Base-by-base conservation (phyloP, 1,140 invertebrate genomes). In the Leptinotarsa defecta region DNA sequence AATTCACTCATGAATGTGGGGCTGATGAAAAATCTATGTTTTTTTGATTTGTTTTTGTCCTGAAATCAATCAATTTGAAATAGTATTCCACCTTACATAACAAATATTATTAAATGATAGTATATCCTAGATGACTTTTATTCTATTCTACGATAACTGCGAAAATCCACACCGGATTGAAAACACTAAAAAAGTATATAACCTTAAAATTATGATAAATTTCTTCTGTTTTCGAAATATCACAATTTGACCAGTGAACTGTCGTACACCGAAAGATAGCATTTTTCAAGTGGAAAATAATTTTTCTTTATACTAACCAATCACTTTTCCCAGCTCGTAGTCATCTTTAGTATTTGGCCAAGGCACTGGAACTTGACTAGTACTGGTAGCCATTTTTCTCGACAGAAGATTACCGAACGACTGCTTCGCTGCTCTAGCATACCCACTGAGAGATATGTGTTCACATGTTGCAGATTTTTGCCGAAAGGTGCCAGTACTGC, bases 271-370 rank as follows among this genome's bases (percentile, higher is more conserved):
- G 69, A 77, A 69, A 24, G 63, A 61, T 74, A 78, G 73, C 17
- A 48, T 67, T 77, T 76, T 77, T 75, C 20, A 57, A 27, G 62
- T 8, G 48, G 68, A 74, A 78, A 62, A 68, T 15, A 34, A 77
- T 73, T 49, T 69, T 67, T 61, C 24, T 52, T 61, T 77, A 80
- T 83, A 85, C 82, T 77, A 74, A 82, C 96, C 96, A 82, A 99
- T 98, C 82, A 98, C 94, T 88, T 98, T 96, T 82, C 92, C 92
- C 74, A 98, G 88, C 87, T 97, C 96, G 88, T 98, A 98, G 84
- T 97, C 95, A 83, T 98, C 94, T 86, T 95, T 94, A 80, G 91
- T 92, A 88, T 96, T 98, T 73, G 96, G 93, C 96, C 96, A 98
- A 77, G 91, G 90, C 81, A 89, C 87, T 83, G 88, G 87, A 84